Evolutionary conservation across 2,113 vertebrate genomes (phyloP), one percentile per base, ranked within the genome.

Genomic region (Perca schrenkii): DNA sequence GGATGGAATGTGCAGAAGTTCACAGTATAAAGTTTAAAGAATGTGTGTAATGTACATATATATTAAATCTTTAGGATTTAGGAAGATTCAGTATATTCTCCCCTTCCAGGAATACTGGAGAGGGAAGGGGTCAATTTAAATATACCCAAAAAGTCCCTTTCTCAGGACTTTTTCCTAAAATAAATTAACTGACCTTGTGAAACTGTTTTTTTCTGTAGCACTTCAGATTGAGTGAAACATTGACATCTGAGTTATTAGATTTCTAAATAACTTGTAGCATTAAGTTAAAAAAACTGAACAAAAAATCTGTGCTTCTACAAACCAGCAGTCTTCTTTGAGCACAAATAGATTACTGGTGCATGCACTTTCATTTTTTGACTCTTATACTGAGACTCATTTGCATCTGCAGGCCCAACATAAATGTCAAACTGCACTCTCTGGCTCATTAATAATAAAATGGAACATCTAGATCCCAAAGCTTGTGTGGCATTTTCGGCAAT

Each of bases 381-480:
- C 50, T 72, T 25, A 63, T 65, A 74, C 34, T 14, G 58, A 81
- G 84, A 58, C 90, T 95, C 90, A 94, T 95, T 95, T 94, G 90
- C 92, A 94, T 94, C 77, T 89, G 83, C 85, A 75, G 84, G 85
- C 89, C 89, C 86, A 93, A 93, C 91, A 86, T 86, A 94, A 95
- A 95, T 94, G 95, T 95, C 94, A 95, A 87, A 89, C 87, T 85
- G 82, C 79, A 76, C 89, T 93, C 83, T 75, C 78, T 67, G 71
- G 73, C 92, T 94, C 93, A 95, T 95, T 95, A 95, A 94, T 95
- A 95, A 95, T 92, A 89, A 92, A 94, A 92, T 46, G 73, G 79
- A 91, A 90, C 85, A 92, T 94, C 90, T 86, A 85, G 75, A 94
- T 93, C 90, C 89, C 90, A 82, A 82, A 90, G 92, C 91, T 81